Conservation (phyloP, 2,113 vertebrate species). For the Urocitellus parryii region DNA sequence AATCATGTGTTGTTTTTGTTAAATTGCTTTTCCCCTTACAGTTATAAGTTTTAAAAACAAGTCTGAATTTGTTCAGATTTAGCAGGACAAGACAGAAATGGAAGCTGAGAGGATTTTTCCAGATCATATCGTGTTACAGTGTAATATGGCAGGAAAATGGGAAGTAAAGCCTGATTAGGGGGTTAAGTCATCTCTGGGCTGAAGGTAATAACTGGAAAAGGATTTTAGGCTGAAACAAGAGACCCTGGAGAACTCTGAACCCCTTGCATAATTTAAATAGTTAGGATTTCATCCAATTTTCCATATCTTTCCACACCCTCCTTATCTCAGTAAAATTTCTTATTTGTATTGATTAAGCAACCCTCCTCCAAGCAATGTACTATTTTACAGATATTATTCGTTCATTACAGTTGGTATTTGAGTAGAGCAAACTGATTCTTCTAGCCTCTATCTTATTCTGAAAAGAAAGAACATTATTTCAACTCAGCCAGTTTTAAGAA, state of each 20-base stretch:
- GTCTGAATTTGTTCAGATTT: neutral
- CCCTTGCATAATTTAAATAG: neutral
- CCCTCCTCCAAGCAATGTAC: neutral
- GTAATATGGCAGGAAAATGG: neutral
- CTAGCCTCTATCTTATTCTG: neutral
- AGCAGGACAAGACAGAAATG: neutral
- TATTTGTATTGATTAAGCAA: neutral
- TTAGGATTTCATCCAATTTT: neutral
- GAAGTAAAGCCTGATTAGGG: neutral
- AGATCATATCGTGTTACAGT: neutral
- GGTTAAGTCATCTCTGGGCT: neutral
- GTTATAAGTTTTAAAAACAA: neutral
- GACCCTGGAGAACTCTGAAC: neutral
- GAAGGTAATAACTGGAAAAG: neutral
- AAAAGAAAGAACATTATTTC: conserved; percentile 9
- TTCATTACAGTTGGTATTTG: neutral
- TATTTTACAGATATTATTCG: neutral
- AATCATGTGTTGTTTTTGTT: neutral
- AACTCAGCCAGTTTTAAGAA: conserved; percentile 5
- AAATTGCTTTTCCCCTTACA: neutral
- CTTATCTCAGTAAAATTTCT: neutral
- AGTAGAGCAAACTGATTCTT: neutral
- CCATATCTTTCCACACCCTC: neutral
- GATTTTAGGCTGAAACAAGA: neutral
- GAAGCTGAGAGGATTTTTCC: neutral